A percentile compares a stretch with the other conserved stretches of the same genome.
Evolutionary conservation across 2,888 invertebrate species (phyloP).

Genomic region (Dusona sp.): DNA sequence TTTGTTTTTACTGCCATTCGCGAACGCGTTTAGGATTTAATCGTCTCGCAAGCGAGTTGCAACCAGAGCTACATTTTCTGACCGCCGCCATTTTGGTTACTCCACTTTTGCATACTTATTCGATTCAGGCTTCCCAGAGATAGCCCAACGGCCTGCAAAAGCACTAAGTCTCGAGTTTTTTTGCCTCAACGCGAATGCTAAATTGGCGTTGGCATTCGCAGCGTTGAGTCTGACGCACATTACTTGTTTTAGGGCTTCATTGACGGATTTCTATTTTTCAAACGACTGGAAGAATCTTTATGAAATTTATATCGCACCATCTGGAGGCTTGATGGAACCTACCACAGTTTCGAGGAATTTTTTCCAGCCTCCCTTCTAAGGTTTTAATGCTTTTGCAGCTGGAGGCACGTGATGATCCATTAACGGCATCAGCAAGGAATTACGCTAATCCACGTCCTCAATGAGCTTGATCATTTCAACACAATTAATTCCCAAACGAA

Average conservation of each 20-base stretch:
- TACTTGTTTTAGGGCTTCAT: not conserved
- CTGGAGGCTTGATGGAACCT: not conserved
- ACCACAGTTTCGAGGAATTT: not conserved
- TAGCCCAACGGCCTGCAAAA: not conserved
- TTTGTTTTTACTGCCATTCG: not conserved
- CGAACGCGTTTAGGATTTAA: constrained; percentile 31
- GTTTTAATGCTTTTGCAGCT: constrained; percentile 6
- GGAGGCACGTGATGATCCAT: not conserved
- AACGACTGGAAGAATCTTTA: not conserved
- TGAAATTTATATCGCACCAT: not conserved
- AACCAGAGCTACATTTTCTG: not conserved
- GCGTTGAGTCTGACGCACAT: not conserved
- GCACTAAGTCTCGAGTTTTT: not conserved
- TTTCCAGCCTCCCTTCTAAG: not conserved
- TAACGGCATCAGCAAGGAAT: not conserved
- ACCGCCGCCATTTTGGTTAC: constrained; percentile 24
- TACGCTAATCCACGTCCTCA: not conserved
- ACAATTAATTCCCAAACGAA: not conserved
- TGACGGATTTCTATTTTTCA: not conserved
- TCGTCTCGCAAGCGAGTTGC: not conserved
- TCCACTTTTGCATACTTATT: constrained; percentile 23
- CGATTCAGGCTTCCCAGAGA: not conserved
- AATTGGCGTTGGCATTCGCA: not conserved
- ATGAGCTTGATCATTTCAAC: not conserved
- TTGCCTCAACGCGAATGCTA: not conserved